Conservation (phyloP, 2,113 vertebrate species). For the Toxostoma redivivum region DNA sequence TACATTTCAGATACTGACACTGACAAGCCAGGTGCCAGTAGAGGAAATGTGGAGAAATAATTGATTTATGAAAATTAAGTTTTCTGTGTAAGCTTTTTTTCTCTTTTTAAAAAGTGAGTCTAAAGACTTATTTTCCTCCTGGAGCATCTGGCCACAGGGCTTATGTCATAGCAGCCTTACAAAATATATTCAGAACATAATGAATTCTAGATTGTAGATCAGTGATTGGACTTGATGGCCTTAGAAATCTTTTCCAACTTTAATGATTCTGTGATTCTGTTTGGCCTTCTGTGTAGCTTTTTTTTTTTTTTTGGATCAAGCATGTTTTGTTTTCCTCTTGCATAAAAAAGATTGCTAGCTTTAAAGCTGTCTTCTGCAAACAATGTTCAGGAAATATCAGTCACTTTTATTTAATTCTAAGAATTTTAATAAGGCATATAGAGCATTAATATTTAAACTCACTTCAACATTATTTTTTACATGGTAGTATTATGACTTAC, state of each 20-base stretch:
- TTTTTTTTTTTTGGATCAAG: neutral
- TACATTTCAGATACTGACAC: neutral
- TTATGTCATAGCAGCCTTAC: neutral
- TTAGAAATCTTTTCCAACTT: neutral
- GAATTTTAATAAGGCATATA: slow-evolving; percentile 37
- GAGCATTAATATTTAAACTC: slow-evolving; percentile 65
- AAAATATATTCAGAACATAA: neutral
- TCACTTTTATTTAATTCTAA: slow-evolving; percentile 61
- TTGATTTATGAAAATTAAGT: neutral
- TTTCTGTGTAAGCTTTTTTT: neutral
- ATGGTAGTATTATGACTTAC: slow-evolving; percentile 37
- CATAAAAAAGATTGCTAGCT: slow-evolving; percentile 7
- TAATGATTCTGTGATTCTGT: neutral
- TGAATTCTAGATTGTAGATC: neutral
- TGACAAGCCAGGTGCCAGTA: neutral
- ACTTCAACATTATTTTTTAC: slow-evolving; percentile 40
- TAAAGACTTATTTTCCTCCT: neutral
- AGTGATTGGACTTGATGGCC: neutral
- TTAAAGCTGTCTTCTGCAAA: slow-evolving; percentile 38
- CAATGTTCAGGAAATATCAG: slow-evolving; percentile 35
- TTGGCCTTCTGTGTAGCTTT: neutral
- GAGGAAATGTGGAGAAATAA: neutral
- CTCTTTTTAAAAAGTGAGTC: neutral
- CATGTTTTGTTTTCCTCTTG: neutral
- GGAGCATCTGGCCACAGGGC: neutral